Conservation (phyloP, 2,888 invertebrate genomes). For the Lordiphosa fenestrarum region DNA sequence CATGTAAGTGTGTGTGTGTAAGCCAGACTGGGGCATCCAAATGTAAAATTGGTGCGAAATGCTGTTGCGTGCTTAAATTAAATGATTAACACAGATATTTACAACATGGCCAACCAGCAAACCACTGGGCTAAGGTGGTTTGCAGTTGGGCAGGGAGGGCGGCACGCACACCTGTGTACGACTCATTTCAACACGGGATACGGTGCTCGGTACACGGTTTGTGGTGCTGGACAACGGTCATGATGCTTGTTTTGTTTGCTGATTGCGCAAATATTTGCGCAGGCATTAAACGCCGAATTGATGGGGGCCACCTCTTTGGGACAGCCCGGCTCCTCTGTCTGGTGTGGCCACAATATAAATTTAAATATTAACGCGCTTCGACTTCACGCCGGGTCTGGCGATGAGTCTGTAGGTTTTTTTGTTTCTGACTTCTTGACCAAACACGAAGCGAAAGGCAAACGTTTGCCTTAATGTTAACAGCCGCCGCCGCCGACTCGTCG, state of each 20-base stretch:
- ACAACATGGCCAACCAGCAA: conserved; percentile 32
- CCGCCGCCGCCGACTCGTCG: conserved; percentile 39
- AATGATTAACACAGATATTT: conserved; percentile 75
- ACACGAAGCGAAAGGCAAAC: conserved; percentile 41
- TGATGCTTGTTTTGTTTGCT: conserved; percentile 69
- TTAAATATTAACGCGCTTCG: conserved; percentile 62
- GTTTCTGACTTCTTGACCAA: conserved; percentile 41
- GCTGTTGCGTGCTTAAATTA: conserved; percentile 61
- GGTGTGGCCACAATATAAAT: conserved; percentile 61
- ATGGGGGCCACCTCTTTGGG: conserved; percentile 35
- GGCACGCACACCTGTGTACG: conserved; percentile 17
- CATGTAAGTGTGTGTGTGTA: not conserved
- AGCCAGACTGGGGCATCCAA: conserved; percentile 14
- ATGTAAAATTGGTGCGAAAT: conserved; percentile 22
- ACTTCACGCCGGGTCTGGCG: not conserved
- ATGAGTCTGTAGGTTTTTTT: conserved; percentile 32
- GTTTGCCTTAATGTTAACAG: conserved; percentile 72
- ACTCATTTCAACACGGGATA: conserved; percentile 30
- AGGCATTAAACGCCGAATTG: conserved; percentile 72
- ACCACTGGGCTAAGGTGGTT: conserved; percentile 1
- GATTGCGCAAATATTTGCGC: conserved; percentile 75
- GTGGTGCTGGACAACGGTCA: conserved; percentile 54
- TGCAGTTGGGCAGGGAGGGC: not conserved
- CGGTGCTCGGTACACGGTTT: conserved; percentile 10
- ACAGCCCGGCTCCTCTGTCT: conserved; percentile 13